phyloP scores from a whole-genome alignment of 2,888 invertebrate genomes.

The Coenonympha arcania region DNA sequence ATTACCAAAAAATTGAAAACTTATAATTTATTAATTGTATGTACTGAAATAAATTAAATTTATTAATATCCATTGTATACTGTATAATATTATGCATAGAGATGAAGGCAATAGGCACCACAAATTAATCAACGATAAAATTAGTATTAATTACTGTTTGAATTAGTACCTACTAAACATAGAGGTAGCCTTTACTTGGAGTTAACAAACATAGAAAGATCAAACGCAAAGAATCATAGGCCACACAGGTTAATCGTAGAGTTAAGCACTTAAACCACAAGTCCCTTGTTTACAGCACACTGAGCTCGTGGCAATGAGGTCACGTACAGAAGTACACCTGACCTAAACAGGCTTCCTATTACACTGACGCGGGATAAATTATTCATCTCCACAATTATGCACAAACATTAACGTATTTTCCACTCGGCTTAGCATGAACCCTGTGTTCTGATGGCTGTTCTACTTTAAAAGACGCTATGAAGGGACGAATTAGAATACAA shows the following conservation, averaged over 20 bases:
- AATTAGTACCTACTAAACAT: too few relatives aligned
- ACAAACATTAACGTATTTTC: constrained; percentile 18
- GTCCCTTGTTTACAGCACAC: constrained; percentile 3
- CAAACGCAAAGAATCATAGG: not conserved
- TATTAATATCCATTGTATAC: too few relatives aligned
- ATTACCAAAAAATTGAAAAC: too few relatives aligned
- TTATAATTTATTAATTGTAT: too few relatives aligned
- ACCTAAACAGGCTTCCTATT: constrained; percentile 18
- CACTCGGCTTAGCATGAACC: constrained; percentile 15
- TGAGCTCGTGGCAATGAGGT: constrained; percentile 16
- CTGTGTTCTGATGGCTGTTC: constrained; percentile 9
- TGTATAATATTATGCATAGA: too few relatives aligned
- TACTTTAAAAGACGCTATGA: not conserved
- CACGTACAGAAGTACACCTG: constrained; percentile 16
- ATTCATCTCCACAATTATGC: constrained; percentile 20
- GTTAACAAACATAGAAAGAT: not conserved
- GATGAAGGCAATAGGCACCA: too few relatives aligned
- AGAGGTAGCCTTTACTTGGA: too few relatives aligned
- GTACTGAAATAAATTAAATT: too few relatives aligned
- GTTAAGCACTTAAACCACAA: not conserved
- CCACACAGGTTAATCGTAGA: not conserved
- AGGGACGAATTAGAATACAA: not conserved
- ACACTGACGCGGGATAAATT: constrained; percentile 19
- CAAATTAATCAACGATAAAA: too few relatives aligned
- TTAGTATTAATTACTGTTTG: too few relatives aligned